These are phyloP conservation scores for Acleris cristana DNA, from an alignment of 2,888 invertebrate genomes.

Conservation along the genomic window DNA sequence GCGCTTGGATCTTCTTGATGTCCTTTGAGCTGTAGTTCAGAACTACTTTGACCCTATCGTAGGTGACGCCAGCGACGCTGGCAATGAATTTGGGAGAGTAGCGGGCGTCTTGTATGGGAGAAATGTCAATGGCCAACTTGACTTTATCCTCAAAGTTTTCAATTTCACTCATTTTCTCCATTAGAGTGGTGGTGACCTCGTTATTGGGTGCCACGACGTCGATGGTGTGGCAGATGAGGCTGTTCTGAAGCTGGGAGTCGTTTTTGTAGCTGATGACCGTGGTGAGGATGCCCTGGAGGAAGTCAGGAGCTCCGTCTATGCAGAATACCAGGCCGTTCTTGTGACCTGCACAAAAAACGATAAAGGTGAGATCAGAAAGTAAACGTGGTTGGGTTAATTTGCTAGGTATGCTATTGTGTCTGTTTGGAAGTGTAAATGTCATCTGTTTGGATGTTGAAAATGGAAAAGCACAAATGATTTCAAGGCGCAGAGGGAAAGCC, in stretches of 20 bases:
- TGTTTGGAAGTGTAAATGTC: too few relatives aligned
- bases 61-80: conserved; percentile 56
- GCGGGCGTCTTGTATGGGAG: conserved; percentile 64
- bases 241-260: conserved; percentile 82
- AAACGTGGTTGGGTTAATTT: not conserved
- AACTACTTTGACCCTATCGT: conserved; percentile 82
- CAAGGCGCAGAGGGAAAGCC: too few relatives aligned
- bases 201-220: conserved; percentile 75
- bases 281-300: conserved; percentile 83
- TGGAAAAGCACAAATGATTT: too few relatives aligned
- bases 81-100: conserved; percentile 63
- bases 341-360: conserved; percentile 57
- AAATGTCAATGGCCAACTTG: conserved; percentile 66
- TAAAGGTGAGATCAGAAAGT: not conserved
- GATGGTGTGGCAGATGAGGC: conserved; percentile 82
- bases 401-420: too few relatives aligned
- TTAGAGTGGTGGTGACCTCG: conserved; percentile 62
- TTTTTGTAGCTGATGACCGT: conserved; percentile 73
- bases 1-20: conserved; percentile 80
- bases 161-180: conserved; percentile 76
- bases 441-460: too few relatives aligned
- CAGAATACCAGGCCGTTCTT: conserved; percentile 85
- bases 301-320: conserved; percentile 92
- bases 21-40: conserved; percentile 71
- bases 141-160: conserved; percentile 84